Evolutionary conservation across 92 coral and sea anemone genomes (phyloP).

Genomic region (Bergia sp.): DNA sequence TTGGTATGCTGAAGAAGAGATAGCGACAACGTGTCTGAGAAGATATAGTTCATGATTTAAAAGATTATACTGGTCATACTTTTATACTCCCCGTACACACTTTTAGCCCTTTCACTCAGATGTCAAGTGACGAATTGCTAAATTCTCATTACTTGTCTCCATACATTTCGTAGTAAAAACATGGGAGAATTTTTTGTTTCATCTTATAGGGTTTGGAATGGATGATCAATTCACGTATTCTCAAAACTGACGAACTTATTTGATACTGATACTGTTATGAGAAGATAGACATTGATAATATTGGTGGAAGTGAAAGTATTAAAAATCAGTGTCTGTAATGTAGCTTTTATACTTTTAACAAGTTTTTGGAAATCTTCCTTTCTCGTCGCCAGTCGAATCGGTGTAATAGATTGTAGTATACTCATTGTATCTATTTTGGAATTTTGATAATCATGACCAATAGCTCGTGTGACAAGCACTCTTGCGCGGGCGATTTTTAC

Average conservation of each 20-base stretch:
- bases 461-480: too few relatives aligned
- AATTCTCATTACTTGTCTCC: not conserved
- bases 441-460: too few relatives aligned
- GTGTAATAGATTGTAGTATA: not conserved
- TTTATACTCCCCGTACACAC: not conserved
- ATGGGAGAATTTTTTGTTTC: not conserved
- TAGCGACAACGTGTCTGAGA: conserved; percentile 23
- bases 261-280: not conserved
- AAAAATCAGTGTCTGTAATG: too few relatives aligned
- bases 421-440: not conserved
- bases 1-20: conserved; percentile 69
- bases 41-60: not conserved
- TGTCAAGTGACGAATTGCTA: not conserved
- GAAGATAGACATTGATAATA: not conserved
- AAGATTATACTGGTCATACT: not conserved
- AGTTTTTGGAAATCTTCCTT: not conserved
- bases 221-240: not conserved
- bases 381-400: not conserved
- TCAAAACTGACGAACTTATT: not conserved
- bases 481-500: too few relatives aligned
- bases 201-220: not conserved
- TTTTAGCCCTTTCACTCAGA: not conserved
- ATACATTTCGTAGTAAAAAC: not conserved
- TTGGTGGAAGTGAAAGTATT: not conserved
- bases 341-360: not conserved